Percentiles rank a stretch among this genome's conserved stretches.
These are phyloP conservation scores for Vidua chalybeata DNA, from an alignment of 2,113 vertebrate species.

Conservation along the genomic window DNA sequence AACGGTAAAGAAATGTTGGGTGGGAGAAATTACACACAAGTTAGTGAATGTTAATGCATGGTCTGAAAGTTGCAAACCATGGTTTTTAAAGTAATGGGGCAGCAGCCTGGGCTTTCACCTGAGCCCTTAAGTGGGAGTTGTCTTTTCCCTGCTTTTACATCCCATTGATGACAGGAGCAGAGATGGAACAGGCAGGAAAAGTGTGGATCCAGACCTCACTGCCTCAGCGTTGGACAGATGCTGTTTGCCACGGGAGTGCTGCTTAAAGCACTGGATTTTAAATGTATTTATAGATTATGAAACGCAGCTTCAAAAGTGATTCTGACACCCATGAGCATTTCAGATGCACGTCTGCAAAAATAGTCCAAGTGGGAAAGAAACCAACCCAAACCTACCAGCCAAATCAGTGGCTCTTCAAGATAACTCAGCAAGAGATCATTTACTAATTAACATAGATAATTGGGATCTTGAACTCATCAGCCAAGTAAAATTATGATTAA, in stretches of 20 bases:
- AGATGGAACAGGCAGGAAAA: not conserved
- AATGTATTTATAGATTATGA: fast-evolving
- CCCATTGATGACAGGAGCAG: constrained; percentile 5
- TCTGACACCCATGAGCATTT: fast-evolving
- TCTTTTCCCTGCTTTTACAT: constrained; percentile 36
- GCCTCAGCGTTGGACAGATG: not conserved
- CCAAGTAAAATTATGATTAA: not conserved
- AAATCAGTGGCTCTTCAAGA: not conserved
- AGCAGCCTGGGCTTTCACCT: not conserved
- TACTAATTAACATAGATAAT: not conserved
- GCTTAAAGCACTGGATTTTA: not conserved
- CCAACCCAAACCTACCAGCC: not conserved
- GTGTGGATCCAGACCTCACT: not conserved
- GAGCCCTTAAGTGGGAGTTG: constrained; percentile 32
- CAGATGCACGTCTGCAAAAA: not conserved
- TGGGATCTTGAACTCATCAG: not conserved
- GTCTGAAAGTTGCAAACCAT: constrained; percentile 28
- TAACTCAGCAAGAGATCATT: not conserved
- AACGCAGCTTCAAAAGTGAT: not conserved
- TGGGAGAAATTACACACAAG: constrained; percentile 23
- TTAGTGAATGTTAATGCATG: constrained; percentile 57
- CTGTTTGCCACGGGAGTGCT: not conserved
- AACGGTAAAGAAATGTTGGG: constrained; percentile 28
- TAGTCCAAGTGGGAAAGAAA: not conserved
- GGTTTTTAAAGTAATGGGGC: constrained; percentile 18